These are phyloP conservation scores for Mus minutoides DNA, from an alignment of 2,797 vertebrate species.

Conservation along the genomic window DNA sequence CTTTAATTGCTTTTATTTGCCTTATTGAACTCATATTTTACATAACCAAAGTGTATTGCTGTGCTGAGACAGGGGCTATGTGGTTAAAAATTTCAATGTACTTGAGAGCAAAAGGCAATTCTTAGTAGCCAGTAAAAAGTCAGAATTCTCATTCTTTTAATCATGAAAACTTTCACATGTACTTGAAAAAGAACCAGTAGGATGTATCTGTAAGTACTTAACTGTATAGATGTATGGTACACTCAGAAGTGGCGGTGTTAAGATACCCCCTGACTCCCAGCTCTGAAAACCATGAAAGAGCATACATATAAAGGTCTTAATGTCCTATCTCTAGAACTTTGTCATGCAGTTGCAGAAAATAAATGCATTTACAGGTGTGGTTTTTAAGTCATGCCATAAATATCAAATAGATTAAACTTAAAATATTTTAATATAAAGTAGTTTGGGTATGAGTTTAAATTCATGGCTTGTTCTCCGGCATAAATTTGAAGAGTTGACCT, in stretches of 20 bases:
- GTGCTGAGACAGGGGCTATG: not conserved
- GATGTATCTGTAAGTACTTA: not conserved
- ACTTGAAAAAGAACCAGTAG: not conserved
- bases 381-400: not conserved
- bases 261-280: not conserved
- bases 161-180: not conserved
- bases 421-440: not conserved
- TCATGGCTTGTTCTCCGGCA: not conserved
- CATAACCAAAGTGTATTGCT: not conserved
- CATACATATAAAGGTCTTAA: not conserved
- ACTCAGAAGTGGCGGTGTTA: not conserved
- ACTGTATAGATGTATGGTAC: not conserved
- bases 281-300: not conserved
- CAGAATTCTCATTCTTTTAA: not conserved
- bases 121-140: not conserved
- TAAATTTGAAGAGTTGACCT: not conserved
- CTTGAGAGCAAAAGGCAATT: no score
- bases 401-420: not conserved
- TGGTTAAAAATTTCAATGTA: not conserved
- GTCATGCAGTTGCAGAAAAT: not conserved
- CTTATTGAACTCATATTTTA: not conserved
- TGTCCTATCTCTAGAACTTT: not conserved
- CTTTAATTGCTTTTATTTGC: not conserved
- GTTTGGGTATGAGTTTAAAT: not conserved
- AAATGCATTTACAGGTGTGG: not conserved